Evolutionary conservation across 1,140 invertebrate species (phyloP), one percentile per base, ranked within the genome.

Genomic region (Drosophila sproati): DNA sequence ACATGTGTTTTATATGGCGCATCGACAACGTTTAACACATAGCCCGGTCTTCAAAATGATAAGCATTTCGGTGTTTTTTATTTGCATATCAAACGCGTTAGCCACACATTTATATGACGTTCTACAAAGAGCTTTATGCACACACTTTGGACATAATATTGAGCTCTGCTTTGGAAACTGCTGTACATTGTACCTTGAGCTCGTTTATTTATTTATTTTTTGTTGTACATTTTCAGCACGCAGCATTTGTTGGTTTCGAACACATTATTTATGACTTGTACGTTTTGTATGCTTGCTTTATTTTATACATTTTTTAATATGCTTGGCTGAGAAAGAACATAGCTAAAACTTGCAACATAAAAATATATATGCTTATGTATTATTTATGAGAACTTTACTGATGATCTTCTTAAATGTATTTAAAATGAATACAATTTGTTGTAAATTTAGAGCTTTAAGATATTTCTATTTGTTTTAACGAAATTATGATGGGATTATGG

Each of bases 81-180:
- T 83, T 83, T 85, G 80, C 80, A 83, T 83, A 80, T 80, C 52
- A 80, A 83, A 83, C 72, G 61, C 80, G 74, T 83, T 85, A 78
- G 76, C 73, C 39, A 80, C 64, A 80, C 64, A 69, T 73, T 73
- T 73, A 73, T 73, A 55, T 51, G 66, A 55, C 51, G 66, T 56
- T 43, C 45, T 50, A 32, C 45, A 29, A 32, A 45, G 34, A 39
- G 60, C 34, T 60, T 50, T 28, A 63, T 28, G 39, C 48, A 35
- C 62, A 69, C 56, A 74, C 57, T 50, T 69, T 76, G 69, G 51
- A 41, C 63, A 50, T 62, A 70, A 80, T 71, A 64, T 86, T 80
- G 51, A 70, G 66, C 72, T 55, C 41, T 62, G 70, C 37, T 74
- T 69, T 60, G 68, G 64, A 60, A 48, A 68, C 56, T 34, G 20